A percentile compares a stretch with the other conserved stretches of the same genome.
These are phyloP conservation scores for Oxyscelio sp. DNA, from an alignment of 2,888 invertebrate genomes.

Conservation along the genomic window DNA sequence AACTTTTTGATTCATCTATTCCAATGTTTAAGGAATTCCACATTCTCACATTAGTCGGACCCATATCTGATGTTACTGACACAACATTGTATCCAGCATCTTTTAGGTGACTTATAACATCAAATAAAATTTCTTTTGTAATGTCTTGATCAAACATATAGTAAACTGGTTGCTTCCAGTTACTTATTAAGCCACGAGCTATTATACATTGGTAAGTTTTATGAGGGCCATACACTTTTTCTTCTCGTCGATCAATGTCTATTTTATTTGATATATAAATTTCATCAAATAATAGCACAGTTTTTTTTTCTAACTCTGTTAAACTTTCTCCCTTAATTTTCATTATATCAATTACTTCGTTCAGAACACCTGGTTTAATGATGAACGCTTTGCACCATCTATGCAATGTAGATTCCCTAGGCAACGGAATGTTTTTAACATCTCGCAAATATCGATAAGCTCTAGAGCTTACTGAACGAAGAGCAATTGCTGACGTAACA, in stretches of 20 bases:
- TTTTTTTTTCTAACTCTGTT: slow-evolving; percentile 56
- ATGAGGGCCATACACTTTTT: slow-evolving; percentile 49
- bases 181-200: slow-evolving; percentile 57
- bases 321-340: slow-evolving; percentile 44
- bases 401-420: slow-evolving; percentile 53
- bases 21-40: too few species aligned
- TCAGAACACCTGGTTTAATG: slow-evolving; percentile 50
- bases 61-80: not conserved
- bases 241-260: slow-evolving; percentile 33
- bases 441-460: slow-evolving; percentile 49
- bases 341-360: slow-evolving; percentile 56
- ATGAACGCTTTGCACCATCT: slow-evolving; percentile 53
- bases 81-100: slow-evolving; percentile 65
- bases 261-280: slow-evolving; percentile 41
- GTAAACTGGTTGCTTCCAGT: slow-evolving; percentile 74
- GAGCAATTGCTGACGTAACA: slow-evolving; percentile 42
- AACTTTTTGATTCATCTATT: too few species aligned
- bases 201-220: slow-evolving; percentile 52
- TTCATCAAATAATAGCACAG: slow-evolving; percentile 63
- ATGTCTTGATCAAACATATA: slow-evolving; percentile 59
- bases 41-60: too few species aligned
- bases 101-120: slow-evolving; percentile 59
- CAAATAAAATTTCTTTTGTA: slow-evolving; percentile 55
- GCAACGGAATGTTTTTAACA: slow-evolving; percentile 56
- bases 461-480: slow-evolving; percentile 50